Percentiles rank a stretch among this genome's conserved stretches.
Conservation (phyloP, 2,888 invertebrate genomes). For the Icerya purchasi region DNA sequence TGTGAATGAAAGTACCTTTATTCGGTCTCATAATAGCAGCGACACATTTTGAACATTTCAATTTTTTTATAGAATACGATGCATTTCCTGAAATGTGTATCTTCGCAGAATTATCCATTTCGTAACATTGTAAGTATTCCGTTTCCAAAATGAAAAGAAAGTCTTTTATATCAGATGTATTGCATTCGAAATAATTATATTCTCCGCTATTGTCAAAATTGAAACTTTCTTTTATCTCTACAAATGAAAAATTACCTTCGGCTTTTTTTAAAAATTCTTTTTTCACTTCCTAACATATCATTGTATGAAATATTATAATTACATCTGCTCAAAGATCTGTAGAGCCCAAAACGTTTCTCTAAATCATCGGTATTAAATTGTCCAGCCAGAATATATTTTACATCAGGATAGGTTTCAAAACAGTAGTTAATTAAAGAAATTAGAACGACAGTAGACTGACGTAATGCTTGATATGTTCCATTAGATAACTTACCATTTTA, state of each 20-base stretch:
- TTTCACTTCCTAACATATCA: background rate
- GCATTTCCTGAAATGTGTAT: background rate
- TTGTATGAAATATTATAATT: background rate
- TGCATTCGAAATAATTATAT: background rate
- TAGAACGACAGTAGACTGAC: too few species aligned
- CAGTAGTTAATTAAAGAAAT: background rate
- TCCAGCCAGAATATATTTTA: background rate
- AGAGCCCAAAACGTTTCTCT: background rate
- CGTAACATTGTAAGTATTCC: background rate
- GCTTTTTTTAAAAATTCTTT: too few species aligned
- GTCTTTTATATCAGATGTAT: background rate
- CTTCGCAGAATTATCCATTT: background rate
- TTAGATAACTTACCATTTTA: too few species aligned
- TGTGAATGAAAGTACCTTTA: background rate
- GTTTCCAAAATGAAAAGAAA: background rate
- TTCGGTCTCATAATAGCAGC: background rate
- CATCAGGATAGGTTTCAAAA: background rate
- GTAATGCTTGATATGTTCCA: too few species aligned
- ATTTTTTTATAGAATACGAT: background rate
- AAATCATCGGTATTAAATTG: background rate
- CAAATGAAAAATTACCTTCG: too few species aligned
- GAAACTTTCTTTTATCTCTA: too few species aligned
- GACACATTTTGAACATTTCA: background rate
- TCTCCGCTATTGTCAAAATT: too few species aligned
- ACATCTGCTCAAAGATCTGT: background rate